A percentile compares a stretch with the other conserved stretches of the same genome.
Evolutionary conservation across 2,888 invertebrate genomes (phyloP).

Genomic region (Drepanosiphum platanoidis): DNA sequence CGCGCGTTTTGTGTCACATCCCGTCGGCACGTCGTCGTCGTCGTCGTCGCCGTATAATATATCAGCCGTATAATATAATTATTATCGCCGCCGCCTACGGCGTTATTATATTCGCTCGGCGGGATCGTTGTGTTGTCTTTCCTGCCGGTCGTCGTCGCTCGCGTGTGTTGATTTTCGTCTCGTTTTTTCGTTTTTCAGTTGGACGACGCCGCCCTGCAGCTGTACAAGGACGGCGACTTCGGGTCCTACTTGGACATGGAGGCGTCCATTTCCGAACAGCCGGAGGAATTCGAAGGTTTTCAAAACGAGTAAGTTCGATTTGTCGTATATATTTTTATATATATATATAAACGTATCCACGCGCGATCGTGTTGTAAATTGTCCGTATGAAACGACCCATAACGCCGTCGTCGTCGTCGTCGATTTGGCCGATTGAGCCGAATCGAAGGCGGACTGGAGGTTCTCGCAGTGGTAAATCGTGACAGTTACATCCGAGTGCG

Average conservation of each 20-base stretch:
- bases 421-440: not conserved
- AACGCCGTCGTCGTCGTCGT: not conserved
- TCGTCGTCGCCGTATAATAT: not conserved
- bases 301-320: constrained; percentile 82
- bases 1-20: constrained; percentile 36
- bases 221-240: constrained; percentile 97
- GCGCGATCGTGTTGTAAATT: not conserved
- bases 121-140: too few relatives aligned
- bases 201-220: constrained; percentile 96
- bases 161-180: not conserved
- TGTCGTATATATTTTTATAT: not conserved
- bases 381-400: not conserved
- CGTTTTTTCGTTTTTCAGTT: constrained; percentile 75
- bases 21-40: constrained; percentile 10
- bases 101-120: not conserved
- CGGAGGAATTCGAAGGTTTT: constrained; percentile 96
- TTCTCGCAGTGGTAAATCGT: constrained; percentile 23
- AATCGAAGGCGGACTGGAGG: not conserved
- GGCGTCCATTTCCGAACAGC: constrained; percentile 94
- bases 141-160: not conserved
- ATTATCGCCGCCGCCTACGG: not conserved
- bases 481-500: not conserved
- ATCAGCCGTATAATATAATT: too few relatives aligned
- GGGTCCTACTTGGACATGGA: constrained; percentile 97
- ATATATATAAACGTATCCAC: not conserved